Evolutionary conservation across 2,113 vertebrate genomes (phyloP), one percentile per base, ranked within the genome.

Genomic region (Turdus rufiventris): DNA sequence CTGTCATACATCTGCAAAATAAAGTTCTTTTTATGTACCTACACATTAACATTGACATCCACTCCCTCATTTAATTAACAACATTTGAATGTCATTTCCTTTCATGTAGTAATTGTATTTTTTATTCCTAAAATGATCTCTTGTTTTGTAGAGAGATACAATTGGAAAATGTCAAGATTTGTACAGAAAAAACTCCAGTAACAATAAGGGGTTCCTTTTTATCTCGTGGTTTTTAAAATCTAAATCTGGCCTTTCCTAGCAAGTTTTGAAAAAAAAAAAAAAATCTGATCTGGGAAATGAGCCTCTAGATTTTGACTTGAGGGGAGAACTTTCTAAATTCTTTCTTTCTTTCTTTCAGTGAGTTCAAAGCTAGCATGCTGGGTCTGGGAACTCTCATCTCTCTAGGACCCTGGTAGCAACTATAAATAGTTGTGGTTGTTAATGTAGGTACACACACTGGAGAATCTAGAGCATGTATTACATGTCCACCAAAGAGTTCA

Each of bases 31-130:
- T 92, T 81, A 95, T 89, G 80, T 74, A 95, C 70, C 66, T 96
- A 79, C 85, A 93, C 85, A 97, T 95, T 96, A 94, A 80, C 92
- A 91, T 58, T 93, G 87, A 91, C 68, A 95, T 81, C 62, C 89
- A 93, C 40, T 96, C 86, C 93, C 56, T 83, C 63, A 92, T 95
- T 95, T 96, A 95, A 76, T 95, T 96, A 97, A 93, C 65, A 96
- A 93, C 58, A 92, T 85, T 92, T 92, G 87, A 95, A 94, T 94
- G 57, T 31, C 5, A 3, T 76, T 83, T 90, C 74, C 63, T 94
- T 86, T 93, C 82, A 79, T 95, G 62, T 92, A 84, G 67, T 62
- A 97, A 94, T 96, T 94, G 67, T 78, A 89, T 38, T 72, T 89
- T 60, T 88, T 92, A 70, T 81, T 85, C 14, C 23, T 74, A 91